These are phyloP conservation scores for Cercocebus atys DNA, from an alignment of 2,113 vertebrate genomes.

Conservation along the genomic window DNA sequence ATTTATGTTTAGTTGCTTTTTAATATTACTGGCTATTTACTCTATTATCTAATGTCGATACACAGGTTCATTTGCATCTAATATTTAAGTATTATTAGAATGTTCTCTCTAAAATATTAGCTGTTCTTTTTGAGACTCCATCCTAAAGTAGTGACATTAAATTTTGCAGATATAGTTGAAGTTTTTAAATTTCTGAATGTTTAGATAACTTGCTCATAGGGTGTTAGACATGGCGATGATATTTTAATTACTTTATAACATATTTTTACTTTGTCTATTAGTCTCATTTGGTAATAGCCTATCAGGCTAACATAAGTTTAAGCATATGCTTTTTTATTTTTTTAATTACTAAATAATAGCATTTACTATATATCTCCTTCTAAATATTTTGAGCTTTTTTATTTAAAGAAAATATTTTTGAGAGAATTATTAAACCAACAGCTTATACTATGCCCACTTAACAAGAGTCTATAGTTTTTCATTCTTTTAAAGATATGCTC, in stretches of 20 bases:
- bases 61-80: conserved; percentile 75
- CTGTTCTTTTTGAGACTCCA: conserved; percentile 30
- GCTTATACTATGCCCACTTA: conserved; percentile 76
- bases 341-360: conserved; percentile 63
- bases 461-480: conserved; percentile 86
- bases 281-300: conserved; percentile 31
- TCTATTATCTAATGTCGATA: conserved; percentile 64
- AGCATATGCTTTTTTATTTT: conserved; percentile 59
- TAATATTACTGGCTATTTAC: conserved; percentile 74
- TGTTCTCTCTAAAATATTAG: conserved; percentile 83
- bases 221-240: conserved; percentile 6
- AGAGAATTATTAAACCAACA: conserved; percentile 82
- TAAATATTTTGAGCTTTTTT: conserved; percentile 69
- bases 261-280: conserved; percentile 33
- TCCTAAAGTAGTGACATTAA: conserved; percentile 22
- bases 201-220: conserved; percentile 35
- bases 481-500: conserved; percentile 82
- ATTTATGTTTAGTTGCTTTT: conserved; percentile 78
- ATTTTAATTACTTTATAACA: conserved; percentile 1
- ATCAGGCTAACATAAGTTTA: conserved; percentile 44
- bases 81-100: conserved; percentile 75
- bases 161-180: conserved; percentile 56
- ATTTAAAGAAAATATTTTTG: conserved; percentile 79
- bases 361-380: conserved; percentile 60
- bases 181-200: conserved; percentile 52